Base-by-base conservation (phyloP, 1,140 invertebrate genomes). In the Lepidurus packardi region DNA sequence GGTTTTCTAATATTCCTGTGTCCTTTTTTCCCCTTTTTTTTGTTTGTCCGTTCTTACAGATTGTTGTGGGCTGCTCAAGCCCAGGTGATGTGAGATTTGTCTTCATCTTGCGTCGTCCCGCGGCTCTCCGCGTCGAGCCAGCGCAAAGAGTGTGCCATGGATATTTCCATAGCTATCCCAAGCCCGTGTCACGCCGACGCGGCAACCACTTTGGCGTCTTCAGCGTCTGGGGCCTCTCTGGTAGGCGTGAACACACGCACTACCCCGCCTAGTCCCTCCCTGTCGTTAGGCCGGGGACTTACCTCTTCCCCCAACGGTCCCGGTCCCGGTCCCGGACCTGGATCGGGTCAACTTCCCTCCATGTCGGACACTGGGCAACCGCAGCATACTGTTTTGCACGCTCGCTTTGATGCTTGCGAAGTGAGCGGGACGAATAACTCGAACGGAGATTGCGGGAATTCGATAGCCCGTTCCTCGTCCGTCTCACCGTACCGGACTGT, bases 161-260 rank as follows among this genome's bases (percentile, higher is more conserved):
- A 78, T 75, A 73, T 78, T 11, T 78, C 78, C 25, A 78, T 78
- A 25, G 78, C 78, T 45, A 74, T 78, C 73, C 78, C 78, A 13
- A 78, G 73, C 53, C 78, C 78, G 25, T 73, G 78, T 34, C 78
- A 78, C 25, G 65, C 73, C 25, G 78, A 78, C 73, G 42, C 78
- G 43, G 43, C 75, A 1, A 24, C 75, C 8, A 45, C 78, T 9
- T 16, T 73, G 43, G n/a, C 73, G 42, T 44, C 78, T 9, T 78
- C 78, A n/a, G 73, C 78, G 78, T 42, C 78, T 10, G 16, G 44
- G 41, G 73, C 65, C 34, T 47, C 75, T 10, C 75, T 77, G 10
- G 75, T 77, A 45, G 75, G 75, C 43, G 75, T 77, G 21, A 77
- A n/a, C 75, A 25, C 75, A 13, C 47, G 43, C 43, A 43, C 43